Base-by-base conservation (phyloP, 2,113 vertebrate species). In the Malurus alboscapulatus region DNA sequence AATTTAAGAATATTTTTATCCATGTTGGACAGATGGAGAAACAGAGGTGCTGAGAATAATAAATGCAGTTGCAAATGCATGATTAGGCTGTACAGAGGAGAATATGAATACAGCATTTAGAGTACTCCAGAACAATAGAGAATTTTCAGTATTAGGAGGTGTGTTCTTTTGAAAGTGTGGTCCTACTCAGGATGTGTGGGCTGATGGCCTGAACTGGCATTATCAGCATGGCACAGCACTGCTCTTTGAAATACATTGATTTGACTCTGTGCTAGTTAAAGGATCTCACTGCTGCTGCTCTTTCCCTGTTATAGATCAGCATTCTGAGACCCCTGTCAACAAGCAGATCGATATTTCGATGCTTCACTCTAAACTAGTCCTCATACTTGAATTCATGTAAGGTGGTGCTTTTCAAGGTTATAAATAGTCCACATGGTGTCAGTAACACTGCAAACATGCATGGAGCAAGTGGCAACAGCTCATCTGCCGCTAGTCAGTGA, bases 1-100 rank as follows among this genome's bases (percentile, higher is more conserved):
- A 90, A 94, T 95, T 95, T 92, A 77, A 66, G 24, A 77, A 71
- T 67, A 73, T 84, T 95, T 96, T 80, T 88, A 90, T 90, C 55
- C 55, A 24, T 2, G 0, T 90, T 80, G 91, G 93, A 88, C 75
- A 94, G 89, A 83, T 80, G 47, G 82, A 84, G 44, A 92, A 95
- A 92, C 32, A 93, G 50, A 92, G 84, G 69, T 58, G 65, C 55
- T 6, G 50, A 47, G 32, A 91, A 84, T 91, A 85, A 83, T n/a
- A 74, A 67, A 66, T 80, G 75, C 48, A 67, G 88, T 94, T 89
- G 30, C 67, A 71, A 77, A 87, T 62, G 67, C 88, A 51, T 91
- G 62, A 87, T 94, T 95, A 87, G 63, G 47, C 51, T 74, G 42
- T 71, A 29, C 15, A 29, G 63, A 54, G 54, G 7, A 69, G 21